Base-by-base conservation (phyloP, 2,113 vertebrate genomes). In the Cyphomyrus plagiostoma region DNA sequence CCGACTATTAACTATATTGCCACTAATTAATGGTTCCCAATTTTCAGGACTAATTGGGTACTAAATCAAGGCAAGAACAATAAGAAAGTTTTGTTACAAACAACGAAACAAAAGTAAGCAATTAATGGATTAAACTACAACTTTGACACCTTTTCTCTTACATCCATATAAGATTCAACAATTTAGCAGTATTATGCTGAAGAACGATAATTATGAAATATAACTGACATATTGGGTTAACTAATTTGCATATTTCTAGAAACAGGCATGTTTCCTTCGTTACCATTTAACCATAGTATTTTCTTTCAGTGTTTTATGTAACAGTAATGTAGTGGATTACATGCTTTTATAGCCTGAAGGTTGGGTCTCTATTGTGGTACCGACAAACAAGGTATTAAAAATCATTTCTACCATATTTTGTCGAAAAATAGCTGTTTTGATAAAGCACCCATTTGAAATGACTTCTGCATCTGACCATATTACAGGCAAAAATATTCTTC, bases 1-100 rank as follows among this genome's bases (percentile, higher is more conserved):
- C 86, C 42, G 39, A 80, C 56, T 85, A 74, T 90, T 90, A 90
- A 86, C 46, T 70, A 86, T 88, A 80, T 52, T 90, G 87, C 62
- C 70, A 58, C 66, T 88, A 90, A 91, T 91, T 88, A 90, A 89
- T 15, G 53, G 86, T 21, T 88, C 89, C 89, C 82, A 45, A 77
- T 85, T 89, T 89, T 53, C 35, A 19, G 42, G 87, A 89, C 87
- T 89, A 91, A 89, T 91, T 90, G 56, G 89, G 74, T 49, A 46
- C 87, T 89, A 90, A 90, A 77, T 77, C 62, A 70, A 30, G n/a
- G 62, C n/a, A 70, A 30, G 62, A 70, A 66, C 26, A 30, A 1
- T 9, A 3, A 30, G n/a, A 70, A 30, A 26, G 62, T 30, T 70
- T 70, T 0, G 3, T 26, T 70, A 26, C 10, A 30, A 70, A 70